Percentiles rank a stretch among this genome's conserved stretches.
Evolutionary conservation across 2,113 vertebrate species (phyloP).

Genomic region (Hypocryptadius cinnamomeus): DNA sequence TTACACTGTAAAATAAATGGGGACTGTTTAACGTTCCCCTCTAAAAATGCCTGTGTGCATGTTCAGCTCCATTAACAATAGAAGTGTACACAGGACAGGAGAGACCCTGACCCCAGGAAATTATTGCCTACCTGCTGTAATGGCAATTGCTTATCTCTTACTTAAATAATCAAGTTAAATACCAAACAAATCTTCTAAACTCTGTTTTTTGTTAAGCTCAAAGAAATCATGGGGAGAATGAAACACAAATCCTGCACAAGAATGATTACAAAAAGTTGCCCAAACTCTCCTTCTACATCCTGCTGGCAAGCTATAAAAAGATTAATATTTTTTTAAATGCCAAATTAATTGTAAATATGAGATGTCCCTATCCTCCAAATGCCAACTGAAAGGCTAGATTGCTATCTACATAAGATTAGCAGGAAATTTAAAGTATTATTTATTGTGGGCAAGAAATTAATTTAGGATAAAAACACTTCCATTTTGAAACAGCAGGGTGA

Average conservation of each 20-base stretch:
- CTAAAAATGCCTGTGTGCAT: conserved; percentile 19
- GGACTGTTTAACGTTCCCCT: conserved; percentile 51
- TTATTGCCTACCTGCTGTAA: conserved; percentile 19
- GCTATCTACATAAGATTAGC: neutral
- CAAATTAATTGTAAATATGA: conserved; percentile 6
- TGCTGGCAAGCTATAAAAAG: neutral
- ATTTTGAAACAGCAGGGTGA: conserved; percentile 14
- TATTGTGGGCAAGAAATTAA: conserved; percentile 17
- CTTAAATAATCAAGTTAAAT: conserved; percentile 44
- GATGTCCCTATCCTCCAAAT: conserved; percentile 14
- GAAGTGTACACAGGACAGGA: neutral
- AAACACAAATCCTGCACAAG: neutral
- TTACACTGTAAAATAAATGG: conserved; percentile 55
- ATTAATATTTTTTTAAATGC: conserved; percentile 12
- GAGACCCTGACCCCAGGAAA: conserved; percentile 22
- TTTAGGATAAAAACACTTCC: conserved; percentile 18
- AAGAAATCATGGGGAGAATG: neutral
- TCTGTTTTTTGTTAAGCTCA: neutral
- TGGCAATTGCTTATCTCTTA: conserved; percentile 37
- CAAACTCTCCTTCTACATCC: neutral
- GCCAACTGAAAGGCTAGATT: conserved; percentile 30
- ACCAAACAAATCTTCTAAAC: conserved; percentile 44
- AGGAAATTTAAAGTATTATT: conserved; percentile 38
- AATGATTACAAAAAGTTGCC: neutral
- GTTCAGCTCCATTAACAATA: conserved; percentile 31